These are phyloP conservation scores for Heteronetta atricapilla DNA, from an alignment of 2,113 vertebrate species.

Conservation along the genomic window DNA sequence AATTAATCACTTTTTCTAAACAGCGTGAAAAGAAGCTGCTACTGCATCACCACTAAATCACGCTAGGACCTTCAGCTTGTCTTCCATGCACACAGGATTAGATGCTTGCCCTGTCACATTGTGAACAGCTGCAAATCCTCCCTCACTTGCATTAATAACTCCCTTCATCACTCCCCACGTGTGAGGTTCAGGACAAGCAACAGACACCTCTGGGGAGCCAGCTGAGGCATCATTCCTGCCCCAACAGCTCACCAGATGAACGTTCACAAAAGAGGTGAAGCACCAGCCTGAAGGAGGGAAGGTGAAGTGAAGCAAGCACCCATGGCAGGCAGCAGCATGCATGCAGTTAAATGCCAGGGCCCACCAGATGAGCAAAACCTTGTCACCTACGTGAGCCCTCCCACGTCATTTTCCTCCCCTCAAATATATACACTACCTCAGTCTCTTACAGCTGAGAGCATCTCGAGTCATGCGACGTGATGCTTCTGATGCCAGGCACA, in stretches of 20 bases:
- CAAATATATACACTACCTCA: conserved; percentile 1
- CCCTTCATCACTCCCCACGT: neutral
- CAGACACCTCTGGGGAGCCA: neutral
- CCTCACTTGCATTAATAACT: neutral
- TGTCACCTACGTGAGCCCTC: neutral
- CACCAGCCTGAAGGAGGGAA: neutral
- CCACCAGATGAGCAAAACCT: neutral
- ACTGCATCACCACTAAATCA: neutral
- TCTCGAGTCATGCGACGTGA: accelerated
- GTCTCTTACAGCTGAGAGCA: conserved; percentile 42
- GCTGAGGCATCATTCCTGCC: neutral
- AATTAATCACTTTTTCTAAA: conserved; percentile 1
- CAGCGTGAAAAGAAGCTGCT: neutral
- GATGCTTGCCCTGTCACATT: neutral
- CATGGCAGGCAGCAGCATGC: neutral
- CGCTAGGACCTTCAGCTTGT: neutral
- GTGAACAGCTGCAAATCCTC: neutral
- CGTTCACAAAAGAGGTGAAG: neutral
- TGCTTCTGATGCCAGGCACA: neutral
- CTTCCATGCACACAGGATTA: neutral
- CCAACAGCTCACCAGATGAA: neutral
- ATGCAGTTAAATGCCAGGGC: neutral
- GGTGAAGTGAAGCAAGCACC: neutral
- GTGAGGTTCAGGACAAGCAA: neutral
- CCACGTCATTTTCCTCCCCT: neutral